Base-by-base conservation (phyloP, 1,140 invertebrate species). In the Drosophila aff. region DNA sequence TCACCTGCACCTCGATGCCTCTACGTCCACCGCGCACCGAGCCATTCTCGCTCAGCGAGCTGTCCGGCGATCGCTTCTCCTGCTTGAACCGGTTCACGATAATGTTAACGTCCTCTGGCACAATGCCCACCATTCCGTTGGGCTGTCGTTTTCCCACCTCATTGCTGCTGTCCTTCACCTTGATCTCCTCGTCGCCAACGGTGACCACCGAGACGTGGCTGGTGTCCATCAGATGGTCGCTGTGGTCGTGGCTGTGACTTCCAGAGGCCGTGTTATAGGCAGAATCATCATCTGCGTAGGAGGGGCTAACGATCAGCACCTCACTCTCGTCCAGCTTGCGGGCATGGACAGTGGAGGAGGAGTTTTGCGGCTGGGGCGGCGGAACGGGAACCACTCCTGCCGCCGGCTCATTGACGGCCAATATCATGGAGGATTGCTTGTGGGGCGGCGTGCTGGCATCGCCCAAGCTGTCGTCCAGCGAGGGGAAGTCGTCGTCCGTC, bases 181-280 rank as follows among this genome's bases (percentile, higher is more conserved):
- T 94, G 18, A 96, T 95, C 13, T 76, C 84, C 75, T 96, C 96
- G 73, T 97, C 96, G 64, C 97, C 97, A 2, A 98, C 97, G 8
- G 96, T 97, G 33, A 98, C 97, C 33, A 98, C 97, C 3, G 97
- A 98, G 33, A 98, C 96, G 91, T 98, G 97, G 93, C 96, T 97
- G 69, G 96, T 97, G 91, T 97, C 96, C 68, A 93, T 82, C 13
- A 90, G 38, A 7, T 91, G 83, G 53, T 91, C 85, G 47, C 85
- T 92, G 44, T 92, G 84, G 61, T 92, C 91, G 21, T 84, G 87
- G 55, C 87, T 89, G 46, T 84, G 87, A 55, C 87, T 90, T 44
- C 80, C 91, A 11, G 81, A 87, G 7, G 86, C 86, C 2, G 91
- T 93, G 36, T 92, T 91, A 36, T 93, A 90, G 0, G 86, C 83